Evolutionary conservation across 2,888 invertebrate species (phyloP), one percentile per base, ranked within the genome.

Genomic region (Phrixothrix hirtus): DNA sequence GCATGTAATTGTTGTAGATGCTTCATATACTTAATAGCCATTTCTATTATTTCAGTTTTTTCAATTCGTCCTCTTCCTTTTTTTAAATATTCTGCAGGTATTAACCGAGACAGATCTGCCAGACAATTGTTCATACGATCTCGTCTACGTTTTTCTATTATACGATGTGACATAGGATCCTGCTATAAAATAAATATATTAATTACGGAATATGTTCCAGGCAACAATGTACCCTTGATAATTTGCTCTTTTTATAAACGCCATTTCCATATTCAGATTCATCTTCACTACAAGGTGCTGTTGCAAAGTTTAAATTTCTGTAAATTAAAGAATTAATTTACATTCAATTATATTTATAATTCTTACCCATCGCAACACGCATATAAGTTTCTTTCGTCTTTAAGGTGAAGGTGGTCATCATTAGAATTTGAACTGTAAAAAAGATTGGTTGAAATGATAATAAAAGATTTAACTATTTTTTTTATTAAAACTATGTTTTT

Each of bases 101-200:
- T 95, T 42, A 97, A 84, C 27, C 94, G 84, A 43, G 95, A 94
- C 17, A 97, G 82, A 75, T 96, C 95, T 0, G 95, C 95, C 51
- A 97, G 78, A 72, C 96, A 96, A 76, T 94, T 95, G 80, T 97
- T 97, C 96, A 97, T 97, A 45, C 96, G 85, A 77, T 97, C 96
- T 14, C 97, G 81, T 25, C 96, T 83, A 35, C 96, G 82, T 75
- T 97, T 97, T 78, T 97, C 96, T 59, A 97, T 97, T 63, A 97
- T 95, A 51, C 96, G 86, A 75, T 96, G 96, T n/a, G 96, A 96
- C 86, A 95, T 84, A 36, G 95, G 95, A 75, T 96, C 95, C 92
- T 96, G 88, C 84, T 89, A 77, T 1, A 46, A 25, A 34, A 11
- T 12, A 12, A 9, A 17, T 11, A 14, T 12, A 5, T 26, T 13